phyloP scores from a whole-genome alignment of 2,113 vertebrate species.

The Pogona vitticeps region DNA sequence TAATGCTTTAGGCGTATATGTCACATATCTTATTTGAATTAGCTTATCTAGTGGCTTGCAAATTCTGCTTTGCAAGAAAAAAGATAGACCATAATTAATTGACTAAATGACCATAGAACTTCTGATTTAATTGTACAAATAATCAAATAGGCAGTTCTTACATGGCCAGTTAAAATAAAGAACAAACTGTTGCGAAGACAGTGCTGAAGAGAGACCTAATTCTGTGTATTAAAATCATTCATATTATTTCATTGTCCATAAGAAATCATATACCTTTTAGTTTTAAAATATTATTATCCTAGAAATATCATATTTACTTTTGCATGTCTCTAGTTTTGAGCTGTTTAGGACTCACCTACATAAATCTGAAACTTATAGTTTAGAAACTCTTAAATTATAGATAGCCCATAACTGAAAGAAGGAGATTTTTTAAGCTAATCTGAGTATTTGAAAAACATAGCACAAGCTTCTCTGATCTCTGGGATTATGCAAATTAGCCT shows the following conservation, averaged over 20 bases:
- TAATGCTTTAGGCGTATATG: slow-evolving; percentile 24
- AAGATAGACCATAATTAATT: slow-evolving; percentile 8
- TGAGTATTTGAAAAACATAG: too few relatives aligned
- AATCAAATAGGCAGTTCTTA: background rate
- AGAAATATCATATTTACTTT: too few relatives aligned
- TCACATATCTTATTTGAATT: background rate
- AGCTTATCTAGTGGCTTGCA: slow-evolving; percentile 24
- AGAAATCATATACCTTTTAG: slow-evolving; percentile 8
- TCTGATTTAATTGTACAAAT: background rate
- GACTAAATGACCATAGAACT: background rate
- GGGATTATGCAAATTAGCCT: too few relatives aligned
- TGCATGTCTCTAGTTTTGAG: background rate
- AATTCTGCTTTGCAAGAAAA: slow-evolving; percentile 12
- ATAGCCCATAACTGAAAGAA: too few relatives aligned
- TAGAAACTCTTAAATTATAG: background rate
- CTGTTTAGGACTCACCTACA: background rate
- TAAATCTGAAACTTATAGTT: background rate
- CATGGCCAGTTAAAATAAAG: background rate
- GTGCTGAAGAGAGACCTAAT: slow-evolving; percentile 8
- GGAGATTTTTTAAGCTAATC: too few relatives aligned
- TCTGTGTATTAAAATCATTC: slow-evolving; percentile 12
- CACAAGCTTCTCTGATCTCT: too few relatives aligned
- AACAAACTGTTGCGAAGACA: slow-evolving; percentile 14
- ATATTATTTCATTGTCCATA: background rate
- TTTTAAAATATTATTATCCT: too few relatives aligned